Base-by-base conservation (phyloP, 2,888 invertebrate species). In the Lapara coniferarum region DNA sequence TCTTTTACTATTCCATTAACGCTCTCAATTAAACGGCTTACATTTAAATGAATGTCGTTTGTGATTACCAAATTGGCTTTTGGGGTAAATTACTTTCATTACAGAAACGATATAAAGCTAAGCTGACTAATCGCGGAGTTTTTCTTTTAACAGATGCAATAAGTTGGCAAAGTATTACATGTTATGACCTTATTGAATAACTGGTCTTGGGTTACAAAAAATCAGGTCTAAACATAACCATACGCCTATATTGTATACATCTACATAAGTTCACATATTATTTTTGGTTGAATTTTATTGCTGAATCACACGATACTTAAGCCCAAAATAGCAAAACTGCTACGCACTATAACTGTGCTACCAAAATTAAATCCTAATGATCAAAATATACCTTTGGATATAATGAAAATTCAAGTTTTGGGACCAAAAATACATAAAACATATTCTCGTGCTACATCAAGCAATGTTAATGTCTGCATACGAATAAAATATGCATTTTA, bases 401-500 rank as follows among this genome's bases (percentile, higher is more conserved):
- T 4, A 51, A 55, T 55, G 10, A 55, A 19, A 52, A 55, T 16
- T 16, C 52, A n/a, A 0, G 53, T 52, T 52, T 52, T 16, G 8
- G 19, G 10, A 55, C 55, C 10, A 53, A 53, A 53, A 6, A 7
- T 16, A 8, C 19, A 19, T 0, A 55, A 12, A 6, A 25, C 13
- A 10, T 19, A 4, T 13, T 19, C 12, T 10, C 13, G 19, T 56
- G 12, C 12, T 25, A 56, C 12, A 12, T 56, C 19, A 13, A 53
- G 14, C 44, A 46, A 49, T 46, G 13, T 13, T 63, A 7, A 19
- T 16, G 46, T 49, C 7, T 63, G 63, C 12, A 67, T 56, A 46
- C 13, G 44, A 81, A 82, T 87, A 83, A 87, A 86, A 85, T 86
- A 87, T 87, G 84, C 83, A 87, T 82, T 81, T 77, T 79, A 78